Evolutionary conservation across 2,797 vertebrate species (phyloP).

Genomic region (Enteromius treurensis): DNA sequence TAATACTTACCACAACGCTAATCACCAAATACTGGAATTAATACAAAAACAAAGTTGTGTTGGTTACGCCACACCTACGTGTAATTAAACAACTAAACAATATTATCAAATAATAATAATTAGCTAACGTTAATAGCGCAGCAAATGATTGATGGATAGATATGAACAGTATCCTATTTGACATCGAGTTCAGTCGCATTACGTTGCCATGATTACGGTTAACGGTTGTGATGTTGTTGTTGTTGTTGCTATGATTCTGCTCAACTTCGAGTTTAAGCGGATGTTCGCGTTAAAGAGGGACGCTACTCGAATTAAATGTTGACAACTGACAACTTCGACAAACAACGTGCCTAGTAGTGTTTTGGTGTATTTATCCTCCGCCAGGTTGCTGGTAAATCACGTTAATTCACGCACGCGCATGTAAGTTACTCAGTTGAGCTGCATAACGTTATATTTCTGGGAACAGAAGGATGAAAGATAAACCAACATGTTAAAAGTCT

Average conservation of each 20-base stretch:
- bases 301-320: not conserved
- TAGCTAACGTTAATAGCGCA: not conserved
- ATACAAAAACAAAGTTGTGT: not conserved
- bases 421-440: too few relatives aligned
- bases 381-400: not conserved
- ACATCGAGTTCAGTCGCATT: not conserved
- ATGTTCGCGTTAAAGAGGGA: not conserved
- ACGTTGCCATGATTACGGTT: not conserved
- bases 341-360: not conserved
- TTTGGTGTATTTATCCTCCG: not conserved
- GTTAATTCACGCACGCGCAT: not conserved
- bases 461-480: not conserved
- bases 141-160: not conserved
- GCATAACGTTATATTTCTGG: not conserved
- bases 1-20: not conserved
- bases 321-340: not conserved
- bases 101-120: not conserved
- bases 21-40: not conserved
- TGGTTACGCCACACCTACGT: not conserved
- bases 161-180: too few relatives aligned
- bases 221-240: not conserved
- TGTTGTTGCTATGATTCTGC: not conserved
- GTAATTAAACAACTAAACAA: not conserved
- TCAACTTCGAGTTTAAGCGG: not conserved
- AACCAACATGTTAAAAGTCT: not conserved